Conservation (phyloP, 2,888 invertebrate species). For the Drosophila lutescens region DNA sequence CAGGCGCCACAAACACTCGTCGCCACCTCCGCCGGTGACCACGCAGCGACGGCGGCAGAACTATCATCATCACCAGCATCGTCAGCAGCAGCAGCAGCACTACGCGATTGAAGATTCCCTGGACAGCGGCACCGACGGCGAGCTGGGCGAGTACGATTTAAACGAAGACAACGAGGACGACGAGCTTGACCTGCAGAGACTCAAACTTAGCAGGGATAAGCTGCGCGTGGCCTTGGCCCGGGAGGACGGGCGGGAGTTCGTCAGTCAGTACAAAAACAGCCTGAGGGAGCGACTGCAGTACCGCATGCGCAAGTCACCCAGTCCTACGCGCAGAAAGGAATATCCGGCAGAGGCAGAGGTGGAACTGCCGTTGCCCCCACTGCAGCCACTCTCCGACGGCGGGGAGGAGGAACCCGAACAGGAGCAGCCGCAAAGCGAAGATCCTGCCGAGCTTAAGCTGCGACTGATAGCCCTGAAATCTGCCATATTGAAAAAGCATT, state of each 20-base stretch:
- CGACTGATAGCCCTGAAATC: constrained; percentile 84
- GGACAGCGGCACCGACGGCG: constrained; percentile 59
- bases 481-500: constrained; percentile 82
- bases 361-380: not conserved
- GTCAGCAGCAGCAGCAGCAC: constrained; percentile 17
- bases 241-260: constrained; percentile 45
- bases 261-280: constrained; percentile 58
- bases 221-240: constrained; percentile 76
- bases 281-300: constrained; percentile 60
- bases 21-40: constrained; percentile 8
- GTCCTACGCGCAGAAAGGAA: constrained; percentile 2
- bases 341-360: no score
- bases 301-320: constrained; percentile 53
- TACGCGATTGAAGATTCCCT: constrained; percentile 48
- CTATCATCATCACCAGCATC: constrained; percentile 39
- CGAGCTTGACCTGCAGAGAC: constrained; percentile 45
- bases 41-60: constrained; percentile 2
- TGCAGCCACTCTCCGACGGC: constrained; percentile 13
- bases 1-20: constrained; percentile 18
- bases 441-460: constrained; percentile 59
- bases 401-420: constrained; percentile 69
- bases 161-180: constrained; percentile 48
- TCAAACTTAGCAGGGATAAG: constrained; percentile 74
- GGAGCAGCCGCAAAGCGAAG: constrained; percentile 22
- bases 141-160: constrained; percentile 50